phyloP scores from a whole-genome alignment of 53 echinoderm and acorn worm species.

The Astropecten irregularis region DNA sequence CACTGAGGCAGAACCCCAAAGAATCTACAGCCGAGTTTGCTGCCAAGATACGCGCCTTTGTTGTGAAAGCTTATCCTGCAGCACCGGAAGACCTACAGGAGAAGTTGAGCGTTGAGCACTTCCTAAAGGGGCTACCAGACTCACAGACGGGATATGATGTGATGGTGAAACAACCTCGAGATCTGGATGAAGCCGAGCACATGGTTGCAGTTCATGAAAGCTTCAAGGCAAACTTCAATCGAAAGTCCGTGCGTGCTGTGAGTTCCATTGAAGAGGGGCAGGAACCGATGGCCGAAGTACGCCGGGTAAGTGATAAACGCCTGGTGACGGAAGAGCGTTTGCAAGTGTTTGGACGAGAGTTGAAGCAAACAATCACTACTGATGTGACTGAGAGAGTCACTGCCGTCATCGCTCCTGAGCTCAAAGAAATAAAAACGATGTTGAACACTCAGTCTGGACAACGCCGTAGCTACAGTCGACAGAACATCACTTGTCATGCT shows the following conservation, averaged over 20 bases:
- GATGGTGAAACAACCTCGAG: too few relatives aligned
- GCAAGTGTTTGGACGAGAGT: slow-evolving; percentile 5
- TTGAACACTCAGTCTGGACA: neutral
- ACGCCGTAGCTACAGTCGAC: neutral
- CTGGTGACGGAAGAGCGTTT: neutral
- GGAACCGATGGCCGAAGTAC: too few relatives aligned
- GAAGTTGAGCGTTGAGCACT: too few relatives aligned
- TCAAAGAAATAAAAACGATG: neutral
- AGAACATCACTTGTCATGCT: too few relatives aligned
- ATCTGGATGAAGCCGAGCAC: too few relatives aligned
- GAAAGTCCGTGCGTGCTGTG: too few relatives aligned
- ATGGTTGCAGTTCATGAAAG: too few relatives aligned
- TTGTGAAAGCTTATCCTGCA: neutral
- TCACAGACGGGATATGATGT: slow-evolving; percentile 9
- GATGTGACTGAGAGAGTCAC: neutral
- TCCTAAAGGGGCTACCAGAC: neutral
- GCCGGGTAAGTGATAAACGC: neutral
- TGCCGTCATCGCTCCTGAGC: too few relatives aligned
- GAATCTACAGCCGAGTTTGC: neutral
- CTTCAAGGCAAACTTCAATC: too few relatives aligned
- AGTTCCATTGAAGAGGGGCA: too few relatives aligned
- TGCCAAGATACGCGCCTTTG: neutral
- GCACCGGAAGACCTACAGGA: slow-evolving; percentile 2
- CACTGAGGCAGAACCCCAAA: neutral
- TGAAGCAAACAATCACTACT: neutral